phyloP scores from a whole-genome alignment of 2,888 invertebrate species.

The Volucella bombylans region DNA sequence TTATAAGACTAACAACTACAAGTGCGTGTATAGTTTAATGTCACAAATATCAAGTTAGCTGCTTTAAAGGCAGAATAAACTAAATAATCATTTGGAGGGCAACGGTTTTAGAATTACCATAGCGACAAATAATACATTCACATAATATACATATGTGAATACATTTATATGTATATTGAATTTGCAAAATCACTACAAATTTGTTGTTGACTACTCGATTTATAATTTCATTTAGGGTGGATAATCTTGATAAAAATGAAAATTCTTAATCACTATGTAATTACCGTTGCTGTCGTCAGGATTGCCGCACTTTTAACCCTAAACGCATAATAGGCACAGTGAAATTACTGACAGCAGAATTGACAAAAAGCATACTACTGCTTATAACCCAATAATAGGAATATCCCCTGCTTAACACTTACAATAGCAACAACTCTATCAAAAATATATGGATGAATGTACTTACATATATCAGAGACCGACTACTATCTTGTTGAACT shows the following conservation, averaged over 20 bases:
- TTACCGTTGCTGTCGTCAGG: slow-evolving; percentile 13
- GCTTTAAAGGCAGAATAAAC: no score
- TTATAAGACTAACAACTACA: no score
- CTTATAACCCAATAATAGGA: slow-evolving; percentile 26
- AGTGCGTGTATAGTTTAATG: no score
- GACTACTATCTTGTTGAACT: slow-evolving; percentile 48
- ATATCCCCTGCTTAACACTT: not conserved
- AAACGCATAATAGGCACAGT: not conserved
- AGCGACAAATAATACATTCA: no score
- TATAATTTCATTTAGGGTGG: not conserved
- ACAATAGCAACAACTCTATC: slow-evolving; percentile 18
- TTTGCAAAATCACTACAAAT: no score
- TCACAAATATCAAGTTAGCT: no score
- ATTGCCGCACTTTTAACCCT: not conserved
- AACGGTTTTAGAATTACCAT: no score
- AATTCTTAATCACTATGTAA: slow-evolving; percentile 38
- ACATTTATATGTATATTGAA: no score
- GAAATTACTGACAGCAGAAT: slow-evolving; percentile 5
- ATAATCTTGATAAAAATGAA: slow-evolving; percentile 15
- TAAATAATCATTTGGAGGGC: no score
- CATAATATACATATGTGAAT: no score
- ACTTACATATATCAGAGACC: slow-evolving; percentile 12
- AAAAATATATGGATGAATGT: slow-evolving; percentile 4
- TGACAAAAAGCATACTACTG: slow-evolving; percentile 35
- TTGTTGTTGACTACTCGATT: no score